Percentiles rank a stretch among this genome's conserved stretches.
Evolutionary conservation across 2,113 vertebrate species (phyloP).

Genomic region (Psophia crepitans): DNA sequence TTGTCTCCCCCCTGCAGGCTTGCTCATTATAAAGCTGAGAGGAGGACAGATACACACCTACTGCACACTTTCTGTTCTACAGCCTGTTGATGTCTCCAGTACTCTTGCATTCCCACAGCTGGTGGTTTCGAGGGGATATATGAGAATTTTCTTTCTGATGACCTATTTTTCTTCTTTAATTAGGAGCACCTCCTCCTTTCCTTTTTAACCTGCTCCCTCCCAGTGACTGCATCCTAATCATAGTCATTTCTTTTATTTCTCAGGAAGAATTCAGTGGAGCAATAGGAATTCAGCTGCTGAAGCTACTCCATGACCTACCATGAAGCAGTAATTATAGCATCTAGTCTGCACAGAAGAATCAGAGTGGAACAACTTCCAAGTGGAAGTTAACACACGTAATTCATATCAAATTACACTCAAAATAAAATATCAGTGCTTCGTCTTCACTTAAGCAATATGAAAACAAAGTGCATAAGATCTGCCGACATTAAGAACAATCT

Average conservation of each 20-base stretch:
- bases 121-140: not conserved
- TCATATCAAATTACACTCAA: not conserved
- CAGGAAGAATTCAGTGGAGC: not conserved
- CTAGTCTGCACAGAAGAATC: not conserved
- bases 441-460: not conserved
- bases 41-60: not conserved
- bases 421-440: not conserved
- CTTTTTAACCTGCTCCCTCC: not conserved
- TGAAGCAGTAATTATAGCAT: not conserved
- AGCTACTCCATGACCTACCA: not conserved
- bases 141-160: not conserved
- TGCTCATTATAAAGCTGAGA: not conserved
- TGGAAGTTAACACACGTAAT: not conserved
- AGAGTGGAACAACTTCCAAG: not conserved
- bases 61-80: not conserved
- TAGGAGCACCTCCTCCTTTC: not conserved
- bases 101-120: not conserved
- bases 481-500: not conserved
- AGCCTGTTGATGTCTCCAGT: not conserved
- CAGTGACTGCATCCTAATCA: not conserved
- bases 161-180: not conserved
- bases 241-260: not conserved
- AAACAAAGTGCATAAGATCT: not conserved
- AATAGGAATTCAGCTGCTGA: not conserved
- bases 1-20: not conserved